Evolutionary conservation across 2,113 vertebrate species (phyloP), one percentile per base, ranked within the genome.

Genomic region (Malurus cyaneus): DNA sequence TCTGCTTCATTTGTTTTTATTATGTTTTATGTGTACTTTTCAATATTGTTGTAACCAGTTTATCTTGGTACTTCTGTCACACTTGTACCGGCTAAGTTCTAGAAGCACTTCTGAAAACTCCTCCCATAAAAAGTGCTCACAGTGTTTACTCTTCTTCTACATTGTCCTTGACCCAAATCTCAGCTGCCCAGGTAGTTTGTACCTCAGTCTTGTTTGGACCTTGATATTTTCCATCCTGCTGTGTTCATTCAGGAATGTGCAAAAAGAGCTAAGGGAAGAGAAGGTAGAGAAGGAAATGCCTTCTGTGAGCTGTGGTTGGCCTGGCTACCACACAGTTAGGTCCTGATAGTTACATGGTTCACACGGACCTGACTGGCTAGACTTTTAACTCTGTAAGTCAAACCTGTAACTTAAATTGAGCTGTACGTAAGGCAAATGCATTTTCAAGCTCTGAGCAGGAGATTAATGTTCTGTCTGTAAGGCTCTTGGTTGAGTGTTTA

Each of bases 401-500:
- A 41, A 64, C n/a, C 41, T 87, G 18, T 65, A 18, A 25, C 76
- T 91, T 56, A 49, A 94, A 62, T 95, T 73, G 79, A 83, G 24
- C 56, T 93, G 31, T 82, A 86, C 83, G 44, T 50, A 84, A 70
- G 34, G 42, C n/a, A 83, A 76, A 46, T 65, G 50, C 21, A 15
- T 83, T 34, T 86, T 71, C 60, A 74, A 49, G 72, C 60, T 86
- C 65, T 81, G 67, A 93, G 64, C 32, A 23, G 47, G 34, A 83
- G 85, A 80, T 83, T 74, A 71, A 86, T 41, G 36, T 86, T 92
- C 74, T 92, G n/a, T 82, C 66, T 95, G 11, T n/a, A 46, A 88
- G 50, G 26, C 14, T 72, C 10, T 72, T 5, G 5, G 62, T 50
- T 56, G 62, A 65, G 18, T 52, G 25, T 86, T 89, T 86, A 47